Evolutionary conservation across 2,113 vertebrate genomes (phyloP).

Genomic region (Meleagris gallopavo): DNA sequence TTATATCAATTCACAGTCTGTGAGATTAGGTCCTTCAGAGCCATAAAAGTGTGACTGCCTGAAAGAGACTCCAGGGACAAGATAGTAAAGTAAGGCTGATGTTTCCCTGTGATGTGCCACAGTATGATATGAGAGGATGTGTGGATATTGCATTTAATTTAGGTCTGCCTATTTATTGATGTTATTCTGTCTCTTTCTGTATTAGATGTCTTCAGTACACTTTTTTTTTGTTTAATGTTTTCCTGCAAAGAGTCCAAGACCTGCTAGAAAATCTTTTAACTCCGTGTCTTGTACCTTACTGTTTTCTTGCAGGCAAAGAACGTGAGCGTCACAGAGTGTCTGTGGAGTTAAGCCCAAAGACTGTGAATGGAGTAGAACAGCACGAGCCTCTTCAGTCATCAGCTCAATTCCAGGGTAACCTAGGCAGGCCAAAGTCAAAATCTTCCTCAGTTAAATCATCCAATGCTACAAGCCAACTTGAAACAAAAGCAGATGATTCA

Average conservation of each 20-base stretch:
- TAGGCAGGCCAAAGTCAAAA: conserved; percentile 77
- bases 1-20: not conserved
- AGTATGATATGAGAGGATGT: not conserved
- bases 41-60: not conserved
- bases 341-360: conserved; percentile 70
- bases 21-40: not conserved
- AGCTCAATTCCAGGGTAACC: conserved; percentile 70
- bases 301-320: conserved; percentile 76
- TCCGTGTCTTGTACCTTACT: conserved; percentile 21
- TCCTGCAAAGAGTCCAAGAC: not conserved
- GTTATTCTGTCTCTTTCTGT: not conserved
- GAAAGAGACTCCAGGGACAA: not conserved
- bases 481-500: conserved; percentile 77
- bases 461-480: conserved; percentile 48
- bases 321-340: conserved; percentile 68
- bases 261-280: not conserved
- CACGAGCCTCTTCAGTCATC: conserved; percentile 69
- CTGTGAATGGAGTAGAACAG: conserved; percentile 68
- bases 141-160: not conserved
- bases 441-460: conserved; percentile 70
- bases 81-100: not conserved
- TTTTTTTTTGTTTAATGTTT: not conserved
- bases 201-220: not conserved
- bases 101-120: not conserved
- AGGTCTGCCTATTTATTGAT: not conserved